phyloP scores from a whole-genome alignment of 2,797 vertebrate species.

The Macroramphosus scolopax region DNA sequence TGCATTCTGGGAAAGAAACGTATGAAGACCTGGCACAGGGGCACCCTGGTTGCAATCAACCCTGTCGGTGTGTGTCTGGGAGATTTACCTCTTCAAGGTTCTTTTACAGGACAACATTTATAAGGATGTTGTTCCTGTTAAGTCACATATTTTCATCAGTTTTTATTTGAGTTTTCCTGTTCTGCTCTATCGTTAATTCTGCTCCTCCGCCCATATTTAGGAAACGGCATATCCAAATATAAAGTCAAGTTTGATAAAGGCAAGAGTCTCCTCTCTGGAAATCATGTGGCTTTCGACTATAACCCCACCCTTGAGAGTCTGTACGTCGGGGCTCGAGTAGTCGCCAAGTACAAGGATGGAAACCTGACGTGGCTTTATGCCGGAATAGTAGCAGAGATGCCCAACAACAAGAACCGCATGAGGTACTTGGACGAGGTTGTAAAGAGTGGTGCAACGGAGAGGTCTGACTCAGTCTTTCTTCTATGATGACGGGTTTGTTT shows the following conservation, averaged over 20 bases:
- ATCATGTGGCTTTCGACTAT: slow-evolving; percentile 94
- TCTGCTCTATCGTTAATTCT: no score
- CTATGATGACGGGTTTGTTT: no score
- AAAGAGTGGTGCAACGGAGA: no score
- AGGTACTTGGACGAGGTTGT: slow-evolving; percentile 73
- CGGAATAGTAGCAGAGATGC: slow-evolving; percentile 96
- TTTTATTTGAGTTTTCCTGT: neutral
- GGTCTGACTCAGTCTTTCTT: no score
- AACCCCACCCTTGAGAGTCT: slow-evolving; percentile 88
- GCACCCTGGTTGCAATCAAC: slow-evolving; percentile 88
- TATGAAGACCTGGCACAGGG: slow-evolving; percentile 96
- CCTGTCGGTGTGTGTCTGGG: slow-evolving; percentile 75
- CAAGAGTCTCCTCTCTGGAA: slow-evolving; percentile 96
- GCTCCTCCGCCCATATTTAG: slow-evolving; percentile 63
- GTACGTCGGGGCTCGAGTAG: slow-evolving; percentile 92
- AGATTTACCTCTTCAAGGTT: neutral
- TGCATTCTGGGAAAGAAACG: slow-evolving; percentile 95
- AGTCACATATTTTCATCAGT: no score
- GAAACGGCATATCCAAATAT: slow-evolving; percentile 84
- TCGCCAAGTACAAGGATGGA: slow-evolving; percentile 96
- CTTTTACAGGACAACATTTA: no score
- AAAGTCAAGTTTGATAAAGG: slow-evolving; percentile 99
- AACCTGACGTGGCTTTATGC: slow-evolving; percentile 97
- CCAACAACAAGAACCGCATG: slow-evolving; percentile 93
- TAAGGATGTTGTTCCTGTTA: no score